Conservation (phyloP, 2,888 invertebrate species). For the Epistrophe grossulariae region DNA sequence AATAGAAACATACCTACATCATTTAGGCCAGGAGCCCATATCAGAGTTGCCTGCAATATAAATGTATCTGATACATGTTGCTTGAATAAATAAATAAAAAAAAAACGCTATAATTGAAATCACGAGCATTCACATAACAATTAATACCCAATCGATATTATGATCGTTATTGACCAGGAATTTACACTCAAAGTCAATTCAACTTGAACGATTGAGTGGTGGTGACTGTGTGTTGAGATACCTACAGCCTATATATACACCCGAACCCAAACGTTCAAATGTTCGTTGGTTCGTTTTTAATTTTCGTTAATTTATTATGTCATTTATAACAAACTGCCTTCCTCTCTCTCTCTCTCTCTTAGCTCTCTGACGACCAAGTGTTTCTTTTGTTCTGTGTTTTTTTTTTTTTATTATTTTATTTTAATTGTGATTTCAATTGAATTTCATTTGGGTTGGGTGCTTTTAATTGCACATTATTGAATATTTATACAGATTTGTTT, state of each 20-base stretch:
- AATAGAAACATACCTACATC: background rate
- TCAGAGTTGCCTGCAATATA: background rate
- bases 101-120: constrained; percentile 62
- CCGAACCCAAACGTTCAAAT: constrained; percentile 35
- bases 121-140: constrained; percentile 72
- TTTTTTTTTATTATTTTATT: background rate
- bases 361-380: constrained; percentile 13
- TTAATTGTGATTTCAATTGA: constrained; percentile 67
- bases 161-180: constrained; percentile 53
- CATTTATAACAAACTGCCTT: constrained; percentile 34
- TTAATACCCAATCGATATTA: constrained; percentile 63
- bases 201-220: constrained; percentile 11
- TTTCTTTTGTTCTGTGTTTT: constrained; percentile 52
- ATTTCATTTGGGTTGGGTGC: constrained; percentile 61
- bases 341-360: too few species aligned
- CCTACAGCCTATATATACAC: background rate
- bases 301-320: constrained; percentile 70
- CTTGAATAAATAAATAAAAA: constrained; percentile 11
- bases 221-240: background rate
- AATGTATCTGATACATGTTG: constrained; percentile 20
- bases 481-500: background rate
- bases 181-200: constrained; percentile 38
- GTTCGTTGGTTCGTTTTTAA: constrained; percentile 37
- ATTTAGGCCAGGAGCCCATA: too few species aligned
- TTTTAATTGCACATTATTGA: constrained; percentile 58